These are phyloP conservation scores for Telmatochromis sp. DNA, from an alignment of 2,113 vertebrate species.

Conservation along the genomic window DNA sequence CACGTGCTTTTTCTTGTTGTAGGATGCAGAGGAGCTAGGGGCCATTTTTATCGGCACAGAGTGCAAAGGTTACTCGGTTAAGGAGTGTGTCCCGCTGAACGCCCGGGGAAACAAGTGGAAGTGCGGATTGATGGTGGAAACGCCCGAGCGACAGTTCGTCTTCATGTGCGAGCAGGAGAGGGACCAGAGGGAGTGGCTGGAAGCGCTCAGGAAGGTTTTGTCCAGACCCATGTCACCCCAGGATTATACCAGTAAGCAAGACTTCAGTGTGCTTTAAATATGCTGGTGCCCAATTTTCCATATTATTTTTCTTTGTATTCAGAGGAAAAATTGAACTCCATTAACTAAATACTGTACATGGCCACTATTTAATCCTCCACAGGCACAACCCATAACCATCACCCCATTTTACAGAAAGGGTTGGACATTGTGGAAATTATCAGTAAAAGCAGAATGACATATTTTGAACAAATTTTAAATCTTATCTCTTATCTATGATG, in stretches of 20 bases:
- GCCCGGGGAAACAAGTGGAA: constrained; percentile 79
- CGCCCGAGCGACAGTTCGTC: constrained; percentile 77
- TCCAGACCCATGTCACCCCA: constrained; percentile 71
- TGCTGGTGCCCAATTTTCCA: neutral
- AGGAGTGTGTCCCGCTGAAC: constrained; percentile 65
- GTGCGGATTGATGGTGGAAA: constrained; percentile 73
- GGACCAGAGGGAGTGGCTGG: constrained; percentile 85
- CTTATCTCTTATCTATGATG: neutral
- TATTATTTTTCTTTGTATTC: neutral
- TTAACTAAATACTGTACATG: neutral
- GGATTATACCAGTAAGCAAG: constrained; percentile 67
- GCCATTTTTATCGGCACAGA: constrained; percentile 80
- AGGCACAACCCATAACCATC: neutral
- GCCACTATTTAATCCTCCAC: neutral
- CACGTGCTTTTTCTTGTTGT: neutral
- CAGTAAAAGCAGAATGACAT: neutral
- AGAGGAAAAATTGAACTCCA: accelerated
- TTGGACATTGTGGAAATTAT: neutral
- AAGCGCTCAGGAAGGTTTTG: constrained; percentile 73
- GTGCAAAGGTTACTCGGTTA: constrained; percentile 76
- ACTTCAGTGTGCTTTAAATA: neutral
- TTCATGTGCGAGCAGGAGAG: constrained; percentile 82
- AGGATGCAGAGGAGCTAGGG: constrained; percentile 86
- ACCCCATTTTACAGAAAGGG: neutral
- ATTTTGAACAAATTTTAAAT: neutral